phyloP scores from a whole-genome alignment of 2,797 vertebrate species.

The Morelia viridis region DNA sequence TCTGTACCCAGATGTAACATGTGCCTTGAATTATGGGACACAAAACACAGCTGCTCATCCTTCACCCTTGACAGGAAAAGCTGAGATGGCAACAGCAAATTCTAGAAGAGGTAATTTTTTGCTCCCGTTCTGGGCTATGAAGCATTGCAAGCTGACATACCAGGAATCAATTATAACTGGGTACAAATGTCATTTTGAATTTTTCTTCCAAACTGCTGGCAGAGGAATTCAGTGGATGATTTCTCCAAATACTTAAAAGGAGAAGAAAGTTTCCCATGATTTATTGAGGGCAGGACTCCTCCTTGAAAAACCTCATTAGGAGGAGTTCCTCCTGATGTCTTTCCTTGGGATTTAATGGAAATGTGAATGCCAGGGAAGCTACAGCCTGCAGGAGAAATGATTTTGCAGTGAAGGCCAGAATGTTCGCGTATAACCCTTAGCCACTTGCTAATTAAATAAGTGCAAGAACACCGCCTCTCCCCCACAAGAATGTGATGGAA shows the following conservation, averaged over 20 bases:
- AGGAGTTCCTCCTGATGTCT: neutral
- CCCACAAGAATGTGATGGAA: neutral
- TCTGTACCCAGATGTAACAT: constrained; percentile 42
- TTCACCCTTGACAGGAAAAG: constrained; percentile 26
- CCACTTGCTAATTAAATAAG: neutral
- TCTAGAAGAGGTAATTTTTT: constrained; percentile 14
- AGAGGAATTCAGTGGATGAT: neutral
- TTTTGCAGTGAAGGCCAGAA: neutral
- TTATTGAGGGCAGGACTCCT: neutral
- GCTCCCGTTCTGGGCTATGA: neutral
- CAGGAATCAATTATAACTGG: neutral
- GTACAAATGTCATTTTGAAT: neutral
- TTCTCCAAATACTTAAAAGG: neutral
- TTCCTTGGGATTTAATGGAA: neutral
- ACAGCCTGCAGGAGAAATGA: neutral
- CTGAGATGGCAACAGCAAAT: constrained; percentile 13
- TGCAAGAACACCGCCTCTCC: neutral
- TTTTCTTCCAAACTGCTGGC: neutral
- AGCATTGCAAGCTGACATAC: neutral
- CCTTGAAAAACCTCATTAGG: neutral
- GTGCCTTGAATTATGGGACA: constrained; percentile 35
- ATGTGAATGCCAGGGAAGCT: neutral
- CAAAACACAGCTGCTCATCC: constrained; percentile 38
- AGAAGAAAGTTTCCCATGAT: neutral
- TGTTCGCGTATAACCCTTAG: neutral